phyloP scores from a whole-genome alignment of 2,888 invertebrate species.

The Tenthredo mesomela region DNA sequence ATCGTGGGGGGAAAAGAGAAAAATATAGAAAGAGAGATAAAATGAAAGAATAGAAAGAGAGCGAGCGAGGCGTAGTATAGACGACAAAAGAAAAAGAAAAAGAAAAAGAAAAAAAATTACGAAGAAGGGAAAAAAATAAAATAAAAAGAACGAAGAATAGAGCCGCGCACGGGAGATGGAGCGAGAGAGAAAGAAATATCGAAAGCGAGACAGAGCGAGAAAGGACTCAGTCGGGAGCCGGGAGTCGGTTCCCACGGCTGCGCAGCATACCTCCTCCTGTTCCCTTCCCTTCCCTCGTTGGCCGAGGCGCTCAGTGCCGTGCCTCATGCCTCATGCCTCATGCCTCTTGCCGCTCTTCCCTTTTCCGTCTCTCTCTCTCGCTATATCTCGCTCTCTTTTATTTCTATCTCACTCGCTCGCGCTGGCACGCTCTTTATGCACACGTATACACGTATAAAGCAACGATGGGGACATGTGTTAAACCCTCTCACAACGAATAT shows the following conservation, averaged over 20 bases:
- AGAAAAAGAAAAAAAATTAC: slow-evolving; percentile 14
- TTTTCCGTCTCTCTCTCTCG: slow-evolving; percentile 33
- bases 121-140: slow-evolving; percentile 56
- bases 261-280: slow-evolving; percentile 73
- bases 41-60: slow-evolving; percentile 54
- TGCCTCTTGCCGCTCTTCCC: slow-evolving; percentile 51
- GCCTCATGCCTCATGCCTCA: slow-evolving; percentile 50
- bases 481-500: slow-evolving; percentile 6
- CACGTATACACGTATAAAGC: slow-evolving; percentile 20
- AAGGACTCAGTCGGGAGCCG: slow-evolving; percentile 68
- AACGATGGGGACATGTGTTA: neutral
- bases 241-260: slow-evolving; percentile 76
- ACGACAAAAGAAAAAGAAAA: slow-evolving; percentile 36
- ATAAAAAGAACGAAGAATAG: slow-evolving; percentile 59
- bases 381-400: slow-evolving; percentile 15
- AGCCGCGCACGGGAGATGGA: slow-evolving; percentile 55
- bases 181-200: slow-evolving; percentile 57
- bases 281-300: slow-evolving; percentile 58
- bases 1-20: too few species aligned
- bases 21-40: neutral
- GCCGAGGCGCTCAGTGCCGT: slow-evolving; percentile 48
- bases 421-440: slow-evolving; percentile 49
- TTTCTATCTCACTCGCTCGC: slow-evolving; percentile 18
- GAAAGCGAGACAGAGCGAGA: slow-evolving; percentile 58
- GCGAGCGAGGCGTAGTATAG: slow-evolving; percentile 51